Evolutionary conservation across 2,888 invertebrate species (phyloP).

Genomic region (Archaeoteleia sp.): DNA sequence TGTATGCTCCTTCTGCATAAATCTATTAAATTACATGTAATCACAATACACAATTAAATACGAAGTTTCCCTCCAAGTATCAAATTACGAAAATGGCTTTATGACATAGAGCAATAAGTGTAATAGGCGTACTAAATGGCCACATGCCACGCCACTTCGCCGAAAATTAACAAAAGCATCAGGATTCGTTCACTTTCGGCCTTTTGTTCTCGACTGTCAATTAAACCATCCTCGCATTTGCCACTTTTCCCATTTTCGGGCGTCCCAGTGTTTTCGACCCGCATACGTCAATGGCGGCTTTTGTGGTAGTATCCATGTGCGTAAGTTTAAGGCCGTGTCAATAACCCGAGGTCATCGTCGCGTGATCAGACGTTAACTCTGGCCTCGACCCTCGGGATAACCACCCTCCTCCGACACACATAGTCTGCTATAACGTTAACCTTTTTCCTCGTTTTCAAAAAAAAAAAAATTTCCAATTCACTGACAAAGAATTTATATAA

Average conservation of each 20-base stretch:
- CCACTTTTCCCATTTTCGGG: slow-evolving; percentile 43
- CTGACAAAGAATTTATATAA: slow-evolving; percentile 21
- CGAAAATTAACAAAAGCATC: too few relatives aligned
- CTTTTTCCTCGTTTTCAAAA: slow-evolving; percentile 37
- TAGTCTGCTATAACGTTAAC: slow-evolving; percentile 29
- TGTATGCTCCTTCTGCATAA: too few relatives aligned
- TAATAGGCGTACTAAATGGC: slow-evolving; percentile 34
- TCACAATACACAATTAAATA: slow-evolving; percentile 9
- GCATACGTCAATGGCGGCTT: slow-evolving; percentile 27
- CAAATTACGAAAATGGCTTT: slow-evolving; percentile 8
- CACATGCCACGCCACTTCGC: slow-evolving; percentile 23
- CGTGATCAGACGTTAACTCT: slow-evolving; percentile 64
- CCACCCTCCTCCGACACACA: slow-evolving; percentile 34
- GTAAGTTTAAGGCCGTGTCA: slow-evolving; percentile 60
- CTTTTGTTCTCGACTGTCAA: slow-evolving; percentile 35
- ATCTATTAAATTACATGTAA: too few relatives aligned
- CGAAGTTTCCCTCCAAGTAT: neutral
- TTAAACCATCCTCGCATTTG: slow-evolving; percentile 37
- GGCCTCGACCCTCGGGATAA: slow-evolving; percentile 56
- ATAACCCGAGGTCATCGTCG: slow-evolving; percentile 67
- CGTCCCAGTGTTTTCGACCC: slow-evolving; percentile 40
- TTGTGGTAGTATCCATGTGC: slow-evolving; percentile 24
- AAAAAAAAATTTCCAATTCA: slow-evolving; percentile 17
- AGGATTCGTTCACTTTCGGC: slow-evolving; percentile 18
- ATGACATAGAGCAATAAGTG: slow-evolving; percentile 23